Evolutionary conservation across 2,113 vertebrate genomes (phyloP).

Genomic region (Eolophus roseicapilla): DNA sequence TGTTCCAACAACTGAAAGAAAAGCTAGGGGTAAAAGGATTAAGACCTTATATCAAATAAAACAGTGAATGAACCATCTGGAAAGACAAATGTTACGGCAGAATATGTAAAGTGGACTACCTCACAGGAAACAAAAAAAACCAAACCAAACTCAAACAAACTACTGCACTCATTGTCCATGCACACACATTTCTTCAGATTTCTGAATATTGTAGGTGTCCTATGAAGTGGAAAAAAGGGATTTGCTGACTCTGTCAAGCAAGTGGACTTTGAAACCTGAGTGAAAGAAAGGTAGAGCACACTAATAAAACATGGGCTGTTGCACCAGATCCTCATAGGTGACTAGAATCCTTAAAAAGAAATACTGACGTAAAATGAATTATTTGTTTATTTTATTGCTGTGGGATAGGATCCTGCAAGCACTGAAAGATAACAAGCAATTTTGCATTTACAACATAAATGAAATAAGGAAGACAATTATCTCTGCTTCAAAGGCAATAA

Average conservation of each 20-base stretch:
- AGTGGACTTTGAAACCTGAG: background rate
- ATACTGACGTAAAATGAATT: background rate
- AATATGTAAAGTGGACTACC: background rate
- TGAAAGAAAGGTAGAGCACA: background rate
- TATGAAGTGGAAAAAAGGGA: background rate
- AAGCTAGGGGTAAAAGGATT: background rate
- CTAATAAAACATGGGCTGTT: background rate
- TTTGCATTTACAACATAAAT: background rate
- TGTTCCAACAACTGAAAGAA: background rate
- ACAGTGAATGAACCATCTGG: background rate
- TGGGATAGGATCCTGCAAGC: background rate
- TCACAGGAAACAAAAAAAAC: background rate
- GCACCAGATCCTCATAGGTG: background rate
- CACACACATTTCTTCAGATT: background rate
- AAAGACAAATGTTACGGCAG: background rate
- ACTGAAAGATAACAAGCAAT: background rate
- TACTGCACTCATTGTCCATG: background rate
- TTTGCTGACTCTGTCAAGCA: background rate
- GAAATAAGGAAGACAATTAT: constrained; percentile 13
- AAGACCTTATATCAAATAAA: background rate
- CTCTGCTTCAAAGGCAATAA: background rate
- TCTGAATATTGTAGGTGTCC: background rate
- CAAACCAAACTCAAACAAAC: background rate
- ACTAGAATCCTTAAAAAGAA: background rate
- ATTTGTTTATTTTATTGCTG: constrained; percentile 8